Base-by-base conservation (phyloP, 2,797 vertebrate genomes). In the Oceanodroma leucorhoa region DNA sequence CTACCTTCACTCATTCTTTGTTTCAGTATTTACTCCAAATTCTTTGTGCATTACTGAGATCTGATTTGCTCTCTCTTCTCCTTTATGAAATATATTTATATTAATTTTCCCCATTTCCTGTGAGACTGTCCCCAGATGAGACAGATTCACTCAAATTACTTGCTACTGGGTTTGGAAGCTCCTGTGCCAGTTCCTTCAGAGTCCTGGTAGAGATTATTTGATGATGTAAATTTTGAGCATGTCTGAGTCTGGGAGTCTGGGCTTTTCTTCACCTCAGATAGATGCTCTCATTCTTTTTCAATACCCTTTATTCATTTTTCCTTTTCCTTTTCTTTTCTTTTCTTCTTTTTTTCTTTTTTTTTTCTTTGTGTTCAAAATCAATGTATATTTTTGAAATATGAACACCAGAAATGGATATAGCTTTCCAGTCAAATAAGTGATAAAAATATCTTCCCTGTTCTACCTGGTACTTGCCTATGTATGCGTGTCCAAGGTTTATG, bases 321-420 rank as follows among this genome's bases (percentile, higher is more conserved):
- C 20, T 53, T 50, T 64, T 46, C 40, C 6, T 48, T 48, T 57
- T 30, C 9, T 69, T 32, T 21, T 24, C 3, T 34, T 5, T 2
- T 5, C 2, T 6, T 29, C 5, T 10, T 29, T 41, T 16, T 26
- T 7, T 8, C 3, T 15, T 4, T 4, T 10, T 30, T 40, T 51
- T 34, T 69, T 55, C 5, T 5, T 60, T 64, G 8, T n/a, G 8
- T 64, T 72, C 6, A 54, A 72, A 91, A 65, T 60, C 13, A 14
- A 16, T 29, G 5, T 54, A 27, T 48, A 30, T 51, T 65, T 77
- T 51, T 79, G 5, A 70, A 75, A 86, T 27, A 54, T 5, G 12
- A 62, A 57, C 9, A 29, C 19, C 19, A 64, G 29, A 80, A 89
- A 48, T 5, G 0, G 26, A 51, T 60, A 18, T 6, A 76, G 22